These are phyloP conservation scores for Rutilus rutilus DNA, from an alignment of 2,113 vertebrate species.

Conservation along the genomic window DNA sequence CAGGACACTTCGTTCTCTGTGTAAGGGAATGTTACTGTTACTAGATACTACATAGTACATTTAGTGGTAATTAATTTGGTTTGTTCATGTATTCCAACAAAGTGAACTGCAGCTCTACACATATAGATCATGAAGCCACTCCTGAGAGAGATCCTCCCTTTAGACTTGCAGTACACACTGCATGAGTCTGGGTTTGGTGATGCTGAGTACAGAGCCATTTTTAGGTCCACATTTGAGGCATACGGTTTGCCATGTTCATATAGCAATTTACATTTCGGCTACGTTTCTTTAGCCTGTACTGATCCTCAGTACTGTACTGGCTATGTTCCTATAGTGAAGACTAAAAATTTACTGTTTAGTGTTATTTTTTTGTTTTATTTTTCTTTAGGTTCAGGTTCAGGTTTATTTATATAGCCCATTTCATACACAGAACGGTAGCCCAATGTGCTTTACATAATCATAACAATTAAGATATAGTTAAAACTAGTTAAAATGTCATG, in stretches of 20 bases:
- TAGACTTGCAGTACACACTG: slow-evolving; percentile 21
- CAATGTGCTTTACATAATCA: too few relatives aligned
- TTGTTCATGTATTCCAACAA: background rate
- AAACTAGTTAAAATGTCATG: too few relatives aligned
- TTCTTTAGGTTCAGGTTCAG: too few relatives aligned
- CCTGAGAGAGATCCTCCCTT: slow-evolving; percentile 18
- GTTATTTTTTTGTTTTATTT: too few relatives aligned
- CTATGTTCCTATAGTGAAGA: too few relatives aligned
- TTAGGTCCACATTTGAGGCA: slow-evolving; percentile 18
- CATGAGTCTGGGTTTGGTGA: slow-evolving; percentile 25
- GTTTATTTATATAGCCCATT: too few relatives aligned
- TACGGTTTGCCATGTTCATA: slow-evolving; percentile 18
- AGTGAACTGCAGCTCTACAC: background rate
- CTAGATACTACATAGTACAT: background rate
- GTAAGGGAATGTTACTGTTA: slow-evolving; percentile 4
- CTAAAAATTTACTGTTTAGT: too few relatives aligned
- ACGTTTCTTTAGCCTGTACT: too few relatives aligned
- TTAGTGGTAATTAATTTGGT: background rate
- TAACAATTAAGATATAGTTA: too few relatives aligned
- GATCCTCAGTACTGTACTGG: too few relatives aligned
- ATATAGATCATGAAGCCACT: slow-evolving; percentile 30
- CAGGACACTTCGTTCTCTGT: background rate
- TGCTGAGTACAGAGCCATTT: slow-evolving; percentile 5
- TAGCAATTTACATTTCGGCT: slow-evolving; percentile 1
- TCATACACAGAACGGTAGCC: too few relatives aligned